These are phyloP conservation scores for Amblyornis subalaris DNA, from an alignment of 2,113 vertebrate species.

Conservation along the genomic window DNA sequence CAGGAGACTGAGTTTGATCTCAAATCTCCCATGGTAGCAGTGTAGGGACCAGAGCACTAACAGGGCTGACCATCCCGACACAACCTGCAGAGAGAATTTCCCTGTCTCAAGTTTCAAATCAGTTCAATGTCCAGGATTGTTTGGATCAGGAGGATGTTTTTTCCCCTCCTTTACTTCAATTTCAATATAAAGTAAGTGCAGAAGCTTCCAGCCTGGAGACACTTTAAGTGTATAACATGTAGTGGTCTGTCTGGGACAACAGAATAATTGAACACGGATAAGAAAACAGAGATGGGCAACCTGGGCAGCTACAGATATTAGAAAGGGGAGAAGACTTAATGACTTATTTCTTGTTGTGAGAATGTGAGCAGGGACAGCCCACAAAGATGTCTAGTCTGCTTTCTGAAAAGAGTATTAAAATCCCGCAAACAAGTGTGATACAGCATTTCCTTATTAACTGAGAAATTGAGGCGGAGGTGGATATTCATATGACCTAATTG, in stretches of 20 bases:
- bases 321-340: background rate
- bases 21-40: background rate
- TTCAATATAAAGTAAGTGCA: background rate
- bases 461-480: background rate
- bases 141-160: background rate
- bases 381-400: background rate
- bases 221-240: background rate
- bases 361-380: background rate
- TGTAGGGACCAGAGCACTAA: background rate
- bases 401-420: background rate
- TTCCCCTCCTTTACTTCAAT: background rate
- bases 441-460: background rate
- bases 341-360: background rate
- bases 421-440: background rate
- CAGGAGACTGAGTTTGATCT: background rate
- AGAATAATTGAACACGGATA: background rate
- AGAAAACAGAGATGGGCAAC: background rate
- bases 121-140: background rate
- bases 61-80: accelerated
- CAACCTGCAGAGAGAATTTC: background rate
- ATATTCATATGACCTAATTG: background rate
- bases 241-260: background rate
- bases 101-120: background rate
- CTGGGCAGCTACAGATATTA: background rate
- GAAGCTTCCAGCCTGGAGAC: background rate